phyloP scores from a whole-genome alignment of 2,113 vertebrate genomes.

The Cranoglanis bouderius region DNA sequence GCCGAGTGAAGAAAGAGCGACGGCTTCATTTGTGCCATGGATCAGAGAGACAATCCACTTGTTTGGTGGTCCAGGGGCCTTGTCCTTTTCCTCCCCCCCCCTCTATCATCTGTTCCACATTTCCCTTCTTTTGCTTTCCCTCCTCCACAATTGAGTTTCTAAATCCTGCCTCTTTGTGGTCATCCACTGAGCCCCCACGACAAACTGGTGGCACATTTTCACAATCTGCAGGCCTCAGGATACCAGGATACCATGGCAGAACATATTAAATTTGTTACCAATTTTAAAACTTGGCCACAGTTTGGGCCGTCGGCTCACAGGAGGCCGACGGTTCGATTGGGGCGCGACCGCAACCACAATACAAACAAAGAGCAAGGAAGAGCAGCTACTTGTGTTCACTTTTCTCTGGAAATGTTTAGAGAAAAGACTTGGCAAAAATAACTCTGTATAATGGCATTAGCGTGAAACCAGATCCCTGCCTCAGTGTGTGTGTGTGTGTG shows the following conservation, averaged over 20 bases:
- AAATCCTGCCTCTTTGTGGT: constrained; percentile 82
- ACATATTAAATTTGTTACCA: constrained; percentile 92
- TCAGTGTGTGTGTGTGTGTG: constrained; percentile 44
- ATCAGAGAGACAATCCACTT: constrained; percentile 54
- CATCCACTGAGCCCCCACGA: constrained; percentile 78
- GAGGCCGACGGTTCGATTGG: constrained; percentile 71
- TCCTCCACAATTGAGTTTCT: constrained; percentile 73
- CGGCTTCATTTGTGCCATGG: constrained; percentile 50
- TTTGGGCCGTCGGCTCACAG: constrained; percentile 76
- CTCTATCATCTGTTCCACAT: constrained; percentile 74
- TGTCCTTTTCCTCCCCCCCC: constrained; percentile 54
- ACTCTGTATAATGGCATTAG: constrained; percentile 74
- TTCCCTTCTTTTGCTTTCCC: constrained; percentile 56
- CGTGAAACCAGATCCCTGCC: constrained; percentile 61
- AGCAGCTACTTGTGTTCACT: constrained; percentile 73
- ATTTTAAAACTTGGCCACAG: constrained; percentile 85
- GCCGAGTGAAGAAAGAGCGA: constrained; percentile 43
- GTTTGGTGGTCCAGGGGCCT: constrained; percentile 62
- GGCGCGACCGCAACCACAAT: constrained; percentile 79
- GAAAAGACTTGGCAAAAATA: constrained; percentile 74
- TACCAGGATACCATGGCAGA: constrained; percentile 77
- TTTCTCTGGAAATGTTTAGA: constrained; percentile 75
- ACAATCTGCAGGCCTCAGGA: constrained; percentile 77
- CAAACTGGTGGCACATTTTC: constrained; percentile 81
- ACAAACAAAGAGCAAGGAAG: constrained; percentile 84